phyloP scores from a whole-genome alignment of 2,113 vertebrate species.

The Campylorhamphus procurvoides region DNA sequence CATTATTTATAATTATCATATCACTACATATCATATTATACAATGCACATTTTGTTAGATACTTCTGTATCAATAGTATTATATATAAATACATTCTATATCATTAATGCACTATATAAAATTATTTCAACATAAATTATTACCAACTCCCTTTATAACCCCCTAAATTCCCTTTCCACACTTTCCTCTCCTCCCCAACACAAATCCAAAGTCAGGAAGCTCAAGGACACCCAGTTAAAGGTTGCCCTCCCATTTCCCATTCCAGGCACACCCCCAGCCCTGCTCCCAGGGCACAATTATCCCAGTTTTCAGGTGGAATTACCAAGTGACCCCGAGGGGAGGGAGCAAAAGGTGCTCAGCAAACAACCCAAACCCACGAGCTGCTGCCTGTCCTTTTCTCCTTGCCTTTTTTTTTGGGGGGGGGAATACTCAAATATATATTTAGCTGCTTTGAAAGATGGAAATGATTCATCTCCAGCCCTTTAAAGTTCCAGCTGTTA shows the following conservation, averaged over 20 bases:
- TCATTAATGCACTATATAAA: not conserved
- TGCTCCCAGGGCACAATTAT: not conserved
- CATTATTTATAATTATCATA: not conserved
- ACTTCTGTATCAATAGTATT: no score
- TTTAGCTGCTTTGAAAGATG: constrained; percentile 12
- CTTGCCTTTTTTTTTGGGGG: not conserved
- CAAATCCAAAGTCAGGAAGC: not conserved
- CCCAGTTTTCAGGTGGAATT: not conserved
- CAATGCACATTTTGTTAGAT: not conserved
- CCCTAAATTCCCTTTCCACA: not conserved
- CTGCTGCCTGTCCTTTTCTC: not conserved
- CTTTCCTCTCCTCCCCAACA: not conserved
- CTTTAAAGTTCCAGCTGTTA: not conserved
- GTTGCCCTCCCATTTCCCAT: not conserved
- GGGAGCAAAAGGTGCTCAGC: not conserved
- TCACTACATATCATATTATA: not conserved
- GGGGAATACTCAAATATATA: not conserved
- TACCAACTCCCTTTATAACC: accelerated
- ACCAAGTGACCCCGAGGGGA: not conserved
- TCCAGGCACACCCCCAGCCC: accelerated
- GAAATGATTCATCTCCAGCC: not conserved
- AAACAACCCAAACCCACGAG: not conserved
- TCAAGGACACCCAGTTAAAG: not conserved
- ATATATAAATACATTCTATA: not conserved
- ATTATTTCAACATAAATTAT: no score